These are phyloP conservation scores for Papilio gigon DNA, from an alignment of 2,888 invertebrate genomes.

Conservation along the genomic window DNA sequence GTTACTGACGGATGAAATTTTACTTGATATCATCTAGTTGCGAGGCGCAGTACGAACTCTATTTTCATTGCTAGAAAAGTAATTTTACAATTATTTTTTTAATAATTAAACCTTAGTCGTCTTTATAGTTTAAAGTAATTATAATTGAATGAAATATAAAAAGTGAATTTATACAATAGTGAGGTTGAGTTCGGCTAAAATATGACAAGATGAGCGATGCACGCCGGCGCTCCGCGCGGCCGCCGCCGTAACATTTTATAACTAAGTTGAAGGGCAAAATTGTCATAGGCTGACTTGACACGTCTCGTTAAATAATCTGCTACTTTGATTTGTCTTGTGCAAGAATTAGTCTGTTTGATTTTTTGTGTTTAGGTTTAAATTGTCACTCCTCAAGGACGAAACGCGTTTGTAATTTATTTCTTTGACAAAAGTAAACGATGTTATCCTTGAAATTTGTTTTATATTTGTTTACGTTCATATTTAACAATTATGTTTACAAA, in stretches of 20 bases:
- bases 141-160: background rate
- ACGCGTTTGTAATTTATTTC: too few species aligned
- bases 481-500: background rate
- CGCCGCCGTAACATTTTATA: conserved; percentile 35
- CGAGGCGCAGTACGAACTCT: too few species aligned
- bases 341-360: too few species aligned
- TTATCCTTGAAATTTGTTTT: too few species aligned
- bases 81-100: too few species aligned
- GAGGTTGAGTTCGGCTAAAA: conserved; percentile 37
- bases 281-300: conserved; percentile 39
- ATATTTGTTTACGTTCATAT: too few species aligned
- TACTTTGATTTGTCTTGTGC: background rate
- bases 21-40: too few species aligned
- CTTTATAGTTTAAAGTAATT: background rate
- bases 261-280: conserved; percentile 43
- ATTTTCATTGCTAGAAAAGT: too few species aligned
- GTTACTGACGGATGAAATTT: too few species aligned
- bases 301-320: conserved; percentile 20
- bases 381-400: too few species aligned
- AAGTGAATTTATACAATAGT: conserved; percentile 9
- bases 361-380: too few species aligned
- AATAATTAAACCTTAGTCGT: background rate
- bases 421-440: too few species aligned
- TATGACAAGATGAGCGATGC: conserved; percentile 44
- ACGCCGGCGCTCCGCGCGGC: conserved; percentile 18